Conservation (phyloP, 2,113 vertebrate species). For the Pedionomus torquatus region DNA sequence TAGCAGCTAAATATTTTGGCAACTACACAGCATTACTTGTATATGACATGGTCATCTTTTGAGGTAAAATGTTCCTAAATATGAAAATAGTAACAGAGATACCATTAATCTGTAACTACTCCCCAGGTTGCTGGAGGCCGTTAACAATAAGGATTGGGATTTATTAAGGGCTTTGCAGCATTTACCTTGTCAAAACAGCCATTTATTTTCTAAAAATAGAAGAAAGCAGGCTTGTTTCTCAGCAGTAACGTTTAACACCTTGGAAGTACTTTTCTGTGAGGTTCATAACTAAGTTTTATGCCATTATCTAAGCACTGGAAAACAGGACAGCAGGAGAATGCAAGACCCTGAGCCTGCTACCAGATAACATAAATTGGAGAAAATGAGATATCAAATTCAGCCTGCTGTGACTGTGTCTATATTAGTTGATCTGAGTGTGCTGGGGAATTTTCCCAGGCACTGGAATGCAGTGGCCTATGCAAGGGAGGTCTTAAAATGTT, state of each 20-base stretch:
- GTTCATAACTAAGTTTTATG: background rate
- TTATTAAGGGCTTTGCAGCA: background rate
- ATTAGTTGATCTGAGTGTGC: background rate
- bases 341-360: background rate
- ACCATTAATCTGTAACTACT: background rate
- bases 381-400: background rate
- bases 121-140: background rate
- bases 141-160: background rate
- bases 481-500: constrained; percentile 42
- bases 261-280: background rate
- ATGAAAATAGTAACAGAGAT: background rate
- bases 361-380: background rate
- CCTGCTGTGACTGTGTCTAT: background rate
- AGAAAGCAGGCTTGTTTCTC: background rate
- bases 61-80: constrained; percentile 21
- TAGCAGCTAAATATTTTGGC: constrained; percentile 55
- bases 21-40: background rate
- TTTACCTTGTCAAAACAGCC: background rate
- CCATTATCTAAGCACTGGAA: background rate
- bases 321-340: background rate
- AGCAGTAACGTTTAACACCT: background rate
- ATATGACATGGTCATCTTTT: background rate
- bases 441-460: constrained; percentile 58
- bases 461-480: constrained; percentile 29
- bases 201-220: background rate